Percentiles rank a stretch among this genome's conserved stretches.
phyloP scores from a whole-genome alignment of 2,797 vertebrate genomes.

The Falco biarmicus region DNA sequence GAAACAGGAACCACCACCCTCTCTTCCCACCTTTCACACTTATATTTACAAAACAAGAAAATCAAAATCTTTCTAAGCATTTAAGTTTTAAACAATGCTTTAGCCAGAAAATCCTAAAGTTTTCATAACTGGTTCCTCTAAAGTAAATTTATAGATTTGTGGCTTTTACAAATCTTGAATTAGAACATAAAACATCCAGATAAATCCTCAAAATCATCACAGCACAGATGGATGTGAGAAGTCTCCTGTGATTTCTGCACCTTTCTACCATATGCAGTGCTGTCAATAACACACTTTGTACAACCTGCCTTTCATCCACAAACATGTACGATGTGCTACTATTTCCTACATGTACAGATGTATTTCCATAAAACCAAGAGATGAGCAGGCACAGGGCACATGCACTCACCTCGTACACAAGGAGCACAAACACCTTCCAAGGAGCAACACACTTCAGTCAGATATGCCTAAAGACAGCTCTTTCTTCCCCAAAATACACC shows the following conservation, averaged over 20 bases:
- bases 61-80: neutral
- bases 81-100: neutral
- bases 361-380: neutral
- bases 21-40: neutral
- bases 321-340: neutral
- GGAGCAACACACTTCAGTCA: neutral
- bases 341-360: rapidly evolving
- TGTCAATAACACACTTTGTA: neutral
- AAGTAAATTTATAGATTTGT: neutral
- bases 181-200: neutral
- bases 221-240: neutral
- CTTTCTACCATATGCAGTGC: neutral
- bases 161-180: neutral
- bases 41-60: neutral
- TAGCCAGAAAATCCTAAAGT: neutral
- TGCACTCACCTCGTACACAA: rapidly evolving
- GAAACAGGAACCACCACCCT: neutral
- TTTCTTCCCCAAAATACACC: neutral
- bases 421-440: neutral
- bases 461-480: neutral
- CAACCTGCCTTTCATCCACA: neutral
- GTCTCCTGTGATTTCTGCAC: neutral
- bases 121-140: neutral
- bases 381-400: neutral
- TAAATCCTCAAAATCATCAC: neutral